Percentiles rank a stretch among this genome's conserved stretches.
Conservation (phyloP, 2,888 invertebrate species). For the Ctenicera cuprea region DNA sequence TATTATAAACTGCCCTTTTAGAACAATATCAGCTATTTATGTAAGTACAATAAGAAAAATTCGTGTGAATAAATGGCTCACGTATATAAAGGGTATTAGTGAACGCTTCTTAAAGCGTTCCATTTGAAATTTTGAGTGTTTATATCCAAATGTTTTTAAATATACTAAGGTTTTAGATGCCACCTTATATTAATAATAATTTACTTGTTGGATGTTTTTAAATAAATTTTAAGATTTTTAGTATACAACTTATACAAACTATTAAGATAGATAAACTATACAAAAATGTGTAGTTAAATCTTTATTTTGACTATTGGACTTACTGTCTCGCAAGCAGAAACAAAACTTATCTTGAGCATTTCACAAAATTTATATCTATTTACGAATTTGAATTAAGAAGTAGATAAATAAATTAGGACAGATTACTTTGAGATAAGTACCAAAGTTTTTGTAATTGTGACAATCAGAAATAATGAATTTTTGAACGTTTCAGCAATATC, state of each 20-base stretch:
- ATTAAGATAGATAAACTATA: conserved; percentile 30
- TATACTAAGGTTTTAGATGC: conserved; percentile 45
- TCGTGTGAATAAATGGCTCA: conserved; percentile 48
- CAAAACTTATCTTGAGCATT: conserved; percentile 24
- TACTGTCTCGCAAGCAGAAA: conserved; percentile 28
- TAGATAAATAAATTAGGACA: conserved; percentile 39
- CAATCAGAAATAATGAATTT: conserved; percentile 50
- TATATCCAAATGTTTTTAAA: conserved; percentile 48
- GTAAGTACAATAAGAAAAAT: conserved; percentile 57
- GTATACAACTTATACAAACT: conserved; percentile 45
- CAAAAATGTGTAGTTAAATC: conserved; percentile 18
- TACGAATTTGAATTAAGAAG: conserved; percentile 30
- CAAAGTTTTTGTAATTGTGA: conserved; percentile 49
- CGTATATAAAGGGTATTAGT: conserved; percentile 43
- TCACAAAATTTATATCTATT: conserved; percentile 29
- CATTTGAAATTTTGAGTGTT: conserved; percentile 44
- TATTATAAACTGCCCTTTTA: conserved; percentile 61
- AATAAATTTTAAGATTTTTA: conserved; percentile 47
- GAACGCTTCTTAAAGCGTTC: conserved; percentile 11
- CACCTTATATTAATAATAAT: conserved; percentile 40
- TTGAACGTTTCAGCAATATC: conserved; percentile 44
- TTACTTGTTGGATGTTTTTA: conserved; percentile 51
- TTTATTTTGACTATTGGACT: conserved; percentile 38
- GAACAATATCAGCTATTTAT: conserved; percentile 60
- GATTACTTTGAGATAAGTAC: conserved; percentile 38